Evolutionary conservation across 2,113 vertebrate genomes (phyloP).

Genomic region (Hydrochoerus hydrochaeris): DNA sequence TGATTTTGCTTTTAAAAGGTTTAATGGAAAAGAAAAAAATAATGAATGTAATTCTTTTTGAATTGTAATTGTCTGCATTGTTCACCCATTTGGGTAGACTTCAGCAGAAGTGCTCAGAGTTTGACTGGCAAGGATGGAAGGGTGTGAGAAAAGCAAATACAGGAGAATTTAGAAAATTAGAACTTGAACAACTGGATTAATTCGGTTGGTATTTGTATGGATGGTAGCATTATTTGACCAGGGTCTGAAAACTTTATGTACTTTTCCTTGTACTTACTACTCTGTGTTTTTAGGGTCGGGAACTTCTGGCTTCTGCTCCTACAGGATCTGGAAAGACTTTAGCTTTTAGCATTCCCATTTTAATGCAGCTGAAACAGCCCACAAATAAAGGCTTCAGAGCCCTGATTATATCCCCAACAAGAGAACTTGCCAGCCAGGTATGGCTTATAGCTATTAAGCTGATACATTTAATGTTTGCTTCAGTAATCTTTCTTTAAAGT

Average conservation of each 20-base stretch:
- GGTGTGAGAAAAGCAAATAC: conserved; percentile 14
- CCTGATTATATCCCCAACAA: conserved; percentile 94
- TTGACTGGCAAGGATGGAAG: background rate
- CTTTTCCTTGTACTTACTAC: conserved; percentile 33
- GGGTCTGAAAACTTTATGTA: background rate
- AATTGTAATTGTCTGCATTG: conserved; percentile 3
- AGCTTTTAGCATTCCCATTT: conserved; percentile 95
- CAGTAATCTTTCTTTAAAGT: background rate
- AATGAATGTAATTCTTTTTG: conserved; percentile 4
- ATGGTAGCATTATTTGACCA: conserved; percentile 21
- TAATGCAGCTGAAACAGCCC: conserved; percentile 93
- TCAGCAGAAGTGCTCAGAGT: background rate
- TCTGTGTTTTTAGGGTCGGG: conserved; percentile 88
- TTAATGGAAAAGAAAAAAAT: conserved; percentile 39
- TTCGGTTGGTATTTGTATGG: conserved; percentile 2
- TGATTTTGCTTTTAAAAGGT: conserved; percentile 39
- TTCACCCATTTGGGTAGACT: background rate
- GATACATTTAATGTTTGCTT: conserved; percentile 2
- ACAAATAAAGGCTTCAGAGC: conserved; percentile 96
- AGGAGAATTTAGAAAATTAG: background rate
- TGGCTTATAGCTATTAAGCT: background rate
- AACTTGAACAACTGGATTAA: background rate
- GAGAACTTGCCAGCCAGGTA: conserved; percentile 97
- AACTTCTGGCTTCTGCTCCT: conserved; percentile 96
- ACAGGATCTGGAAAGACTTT: conserved; percentile 98